phyloP scores from a whole-genome alignment of 1,140 invertebrate genomes.

The Drosophila varians region DNA sequence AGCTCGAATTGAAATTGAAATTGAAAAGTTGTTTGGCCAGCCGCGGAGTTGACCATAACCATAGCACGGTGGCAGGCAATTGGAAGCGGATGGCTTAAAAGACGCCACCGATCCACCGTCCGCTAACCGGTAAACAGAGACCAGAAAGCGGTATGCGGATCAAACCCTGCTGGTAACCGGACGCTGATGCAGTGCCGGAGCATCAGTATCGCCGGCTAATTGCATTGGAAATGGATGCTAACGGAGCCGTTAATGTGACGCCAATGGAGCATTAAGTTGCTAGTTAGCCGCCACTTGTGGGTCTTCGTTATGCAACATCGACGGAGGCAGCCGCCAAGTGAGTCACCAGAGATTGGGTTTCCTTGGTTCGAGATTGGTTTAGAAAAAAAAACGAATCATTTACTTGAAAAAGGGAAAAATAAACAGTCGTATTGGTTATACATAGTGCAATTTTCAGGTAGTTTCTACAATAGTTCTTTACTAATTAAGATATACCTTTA shows the following conservation, averaged over 20 bases:
- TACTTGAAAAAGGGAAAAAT: no score
- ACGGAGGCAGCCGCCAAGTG: slow-evolving; percentile 15
- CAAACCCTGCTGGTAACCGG: slow-evolving; percentile 56
- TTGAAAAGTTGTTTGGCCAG: slow-evolving; percentile 79
- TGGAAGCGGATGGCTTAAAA: slow-evolving; percentile 28
- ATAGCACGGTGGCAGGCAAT: slow-evolving; percentile 73
- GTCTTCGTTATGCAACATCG: slow-evolving; percentile 67
- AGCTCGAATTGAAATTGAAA: slow-evolving; percentile 41
- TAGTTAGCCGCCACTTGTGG: slow-evolving; percentile 48
- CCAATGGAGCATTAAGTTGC: slow-evolving; percentile 67
- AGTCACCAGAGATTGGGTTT: slow-evolving; percentile 16
- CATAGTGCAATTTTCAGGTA: background rate
- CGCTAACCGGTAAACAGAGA: slow-evolving; percentile 43
- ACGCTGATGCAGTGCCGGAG: slow-evolving; percentile 44
- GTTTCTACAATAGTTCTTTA: background rate
- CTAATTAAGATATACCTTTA: background rate
- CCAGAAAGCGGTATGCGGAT: slow-evolving; percentile 57
- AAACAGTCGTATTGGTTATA: no score
- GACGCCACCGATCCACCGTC: slow-evolving; percentile 28
- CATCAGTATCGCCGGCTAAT: slow-evolving; percentile 47
- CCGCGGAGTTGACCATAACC: slow-evolving; percentile 70
- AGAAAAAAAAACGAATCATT: background rate
- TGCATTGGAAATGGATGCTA: slow-evolving; percentile 64
- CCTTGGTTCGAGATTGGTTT: background rate
- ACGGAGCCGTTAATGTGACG: slow-evolving; percentile 53